phyloP scores from a whole-genome alignment of 2,888 invertebrate species.

The Orchesellides sinensis region DNA sequence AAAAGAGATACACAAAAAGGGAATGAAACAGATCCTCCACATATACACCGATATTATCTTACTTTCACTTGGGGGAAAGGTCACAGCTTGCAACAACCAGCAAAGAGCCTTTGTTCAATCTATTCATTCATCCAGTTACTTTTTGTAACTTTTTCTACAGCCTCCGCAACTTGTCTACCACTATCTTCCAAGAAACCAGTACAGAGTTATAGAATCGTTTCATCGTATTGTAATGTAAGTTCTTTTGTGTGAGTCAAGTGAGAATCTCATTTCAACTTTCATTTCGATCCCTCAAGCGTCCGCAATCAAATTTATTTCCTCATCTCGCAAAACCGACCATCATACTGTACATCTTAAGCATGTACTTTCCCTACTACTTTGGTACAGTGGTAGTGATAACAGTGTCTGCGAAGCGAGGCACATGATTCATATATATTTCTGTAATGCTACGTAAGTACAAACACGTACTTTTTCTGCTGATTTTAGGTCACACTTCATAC shows the following conservation, averaged over 20 bases:
- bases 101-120: constrained; percentile 26
- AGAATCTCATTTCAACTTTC: constrained; percentile 54
- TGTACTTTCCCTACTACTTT: too few relatives aligned
- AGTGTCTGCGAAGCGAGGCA: too few relatives aligned
- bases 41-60: neutral
- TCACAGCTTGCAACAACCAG: constrained; percentile 36
- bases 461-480: too few relatives aligned
- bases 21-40: constrained; percentile 14
- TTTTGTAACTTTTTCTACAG: constrained; percentile 26
- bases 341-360: neutral
- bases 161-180: constrained; percentile 16
- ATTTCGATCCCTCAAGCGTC: constrained; percentile 46
- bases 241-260: constrained; percentile 12
- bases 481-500: too few relatives aligned
- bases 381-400: too few relatives aligned
- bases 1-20: constrained; percentile 15
- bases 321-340: constrained; percentile 30
- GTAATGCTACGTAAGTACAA: too few relatives aligned
- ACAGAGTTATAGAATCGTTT: constrained; percentile 7
- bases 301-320: constrained; percentile 56
- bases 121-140: constrained; percentile 23
- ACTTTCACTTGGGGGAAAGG: constrained; percentile 28
- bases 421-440: too few relatives aligned
- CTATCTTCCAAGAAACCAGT: constrained; percentile 1
- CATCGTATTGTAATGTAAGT: constrained; percentile 10